These are phyloP conservation scores for Pollachius pollachius DNA, from an alignment of 2,113 vertebrate genomes.

Conservation along the genomic window DNA sequence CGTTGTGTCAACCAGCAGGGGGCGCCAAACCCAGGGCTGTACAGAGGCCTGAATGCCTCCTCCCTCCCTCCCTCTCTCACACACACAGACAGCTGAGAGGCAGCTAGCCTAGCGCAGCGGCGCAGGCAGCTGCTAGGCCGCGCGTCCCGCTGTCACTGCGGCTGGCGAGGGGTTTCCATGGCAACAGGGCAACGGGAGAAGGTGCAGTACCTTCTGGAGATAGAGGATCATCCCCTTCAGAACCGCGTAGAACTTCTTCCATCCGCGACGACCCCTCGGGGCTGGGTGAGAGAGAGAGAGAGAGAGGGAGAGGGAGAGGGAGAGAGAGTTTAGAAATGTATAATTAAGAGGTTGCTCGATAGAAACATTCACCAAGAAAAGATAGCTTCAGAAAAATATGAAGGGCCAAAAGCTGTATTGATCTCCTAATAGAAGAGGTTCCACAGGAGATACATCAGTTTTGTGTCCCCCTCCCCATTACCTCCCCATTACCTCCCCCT, in stretches of 20 bases:
- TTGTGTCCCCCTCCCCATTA: too few species aligned
- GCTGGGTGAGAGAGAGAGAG: conserved; percentile 56
- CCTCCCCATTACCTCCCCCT: too few species aligned
- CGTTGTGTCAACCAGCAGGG: conserved; percentile 41
- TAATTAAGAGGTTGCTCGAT: too few species aligned
- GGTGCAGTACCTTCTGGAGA: conserved; percentile 88
- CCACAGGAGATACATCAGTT: too few species aligned
- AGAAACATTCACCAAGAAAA: too few species aligned
- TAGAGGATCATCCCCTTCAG: conserved; percentile 95
- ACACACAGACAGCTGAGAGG: conserved; percentile 10
- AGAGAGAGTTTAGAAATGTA: not conserved
- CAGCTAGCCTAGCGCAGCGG: conserved; percentile 13
- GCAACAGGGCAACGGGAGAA: conserved; percentile 51
- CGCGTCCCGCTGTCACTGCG: conserved; percentile 35
- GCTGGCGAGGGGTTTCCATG: conserved; percentile 60
- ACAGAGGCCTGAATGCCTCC: conserved; percentile 11
- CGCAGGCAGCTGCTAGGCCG: conserved; percentile 19
- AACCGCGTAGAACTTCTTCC: conserved; percentile 98
- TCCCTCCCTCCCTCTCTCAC: conserved; percentile 13
- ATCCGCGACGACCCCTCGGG: conserved; percentile 91
- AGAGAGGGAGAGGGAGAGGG: not conserved
- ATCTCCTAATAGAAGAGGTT: too few species aligned
- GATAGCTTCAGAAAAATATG: too few species aligned
- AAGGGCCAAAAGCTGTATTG: too few species aligned
- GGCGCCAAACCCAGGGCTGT: conserved; percentile 49